Base-by-base conservation (phyloP, 2,888 invertebrate genomes). In the Rhopalosiphum nymphaeae region DNA sequence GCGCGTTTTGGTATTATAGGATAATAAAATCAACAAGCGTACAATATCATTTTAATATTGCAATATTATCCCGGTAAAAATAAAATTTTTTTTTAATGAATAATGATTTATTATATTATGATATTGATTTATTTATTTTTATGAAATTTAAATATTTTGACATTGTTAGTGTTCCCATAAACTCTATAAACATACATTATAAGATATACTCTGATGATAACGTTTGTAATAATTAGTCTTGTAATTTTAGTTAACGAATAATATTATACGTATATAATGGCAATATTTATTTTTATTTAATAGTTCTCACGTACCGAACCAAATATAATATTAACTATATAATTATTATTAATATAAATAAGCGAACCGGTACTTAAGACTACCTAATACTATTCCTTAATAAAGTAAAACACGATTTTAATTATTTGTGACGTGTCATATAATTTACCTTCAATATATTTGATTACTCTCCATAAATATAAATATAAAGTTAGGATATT, bases 291-390 rank as follows among this genome's bases (percentile, higher is more conserved):
- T 46, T 46, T 57, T 46, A 44, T 90, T 25, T 44, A 67, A 90
- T 90, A 46, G 46, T 49, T 49, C 78, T 84, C 78, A 53, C 78
- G 78, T 91, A 53, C 7, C 78, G 49, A 36, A 42, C 78, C n/a
- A 42, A 44, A 57, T 44, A 89, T 44, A 16, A 89, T 44, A 9
- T 7, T 21, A 25, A 90, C 61, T 90, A n/a, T 67, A 67, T 90
- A 90, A 90, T 90, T 90, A 90, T 61, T 61, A 42, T 67, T 90
- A 61, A 67, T 90, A 46, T 90, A 67, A 26, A 21, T n/a, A 10
- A 90, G 21, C n/a, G 67, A 67, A 90, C 90, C 46, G 44, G 90
- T 90, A 57, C 44, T 16, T 44, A 57, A 29, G 44, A 85, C 85
- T 44, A 85, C 46, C 26, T 56, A 42, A 16, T 56, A 42, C 44